These are phyloP conservation scores for Isaurus tuberculatus DNA, from an alignment of 92 coral and sea anemone species.

Conservation along the genomic window DNA sequence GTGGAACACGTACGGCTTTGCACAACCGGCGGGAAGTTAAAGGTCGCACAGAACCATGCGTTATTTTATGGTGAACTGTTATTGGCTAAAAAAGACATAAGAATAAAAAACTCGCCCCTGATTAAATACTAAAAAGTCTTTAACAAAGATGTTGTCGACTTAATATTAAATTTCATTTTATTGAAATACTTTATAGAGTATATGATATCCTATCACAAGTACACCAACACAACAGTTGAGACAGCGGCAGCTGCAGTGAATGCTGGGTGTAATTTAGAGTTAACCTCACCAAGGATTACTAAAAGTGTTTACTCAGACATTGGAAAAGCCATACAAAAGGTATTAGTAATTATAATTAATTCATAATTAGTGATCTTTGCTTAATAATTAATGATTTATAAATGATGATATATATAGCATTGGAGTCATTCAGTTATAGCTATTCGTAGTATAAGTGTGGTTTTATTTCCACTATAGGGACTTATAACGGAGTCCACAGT, in stretches of 20 bases:
- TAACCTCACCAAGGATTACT: slow-evolving; percentile 35
- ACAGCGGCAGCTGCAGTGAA: slow-evolving; percentile 65
- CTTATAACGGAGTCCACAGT: slow-evolving; percentile 46
- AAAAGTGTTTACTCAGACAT: slow-evolving; percentile 52
- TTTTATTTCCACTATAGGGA: slow-evolving; percentile 11
- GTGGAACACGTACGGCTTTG: no score
- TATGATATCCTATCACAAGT: slow-evolving; percentile 51
- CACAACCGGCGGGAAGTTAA: no score
- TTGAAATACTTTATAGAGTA: slow-evolving; percentile 31
- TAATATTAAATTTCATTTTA: no score
- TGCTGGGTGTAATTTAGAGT: slow-evolving; percentile 63
- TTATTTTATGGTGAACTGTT: no score
- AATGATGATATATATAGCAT: no score
- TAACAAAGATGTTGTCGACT: no score
- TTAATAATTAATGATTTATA: no score
- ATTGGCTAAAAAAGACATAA: no score
- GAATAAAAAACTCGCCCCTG: no score
- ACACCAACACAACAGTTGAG: slow-evolving; percentile 51
- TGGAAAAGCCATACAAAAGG: slow-evolving; percentile 56
- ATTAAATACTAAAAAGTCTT: no score
- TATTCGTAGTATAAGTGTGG: neutral
- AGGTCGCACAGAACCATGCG: no score
- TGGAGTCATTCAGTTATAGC: neutral
- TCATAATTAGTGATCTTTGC: no score
- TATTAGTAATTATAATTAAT: neutral